Conservation (phyloP, 2,888 invertebrate genomes). For the Epinotia ramella region DNA sequence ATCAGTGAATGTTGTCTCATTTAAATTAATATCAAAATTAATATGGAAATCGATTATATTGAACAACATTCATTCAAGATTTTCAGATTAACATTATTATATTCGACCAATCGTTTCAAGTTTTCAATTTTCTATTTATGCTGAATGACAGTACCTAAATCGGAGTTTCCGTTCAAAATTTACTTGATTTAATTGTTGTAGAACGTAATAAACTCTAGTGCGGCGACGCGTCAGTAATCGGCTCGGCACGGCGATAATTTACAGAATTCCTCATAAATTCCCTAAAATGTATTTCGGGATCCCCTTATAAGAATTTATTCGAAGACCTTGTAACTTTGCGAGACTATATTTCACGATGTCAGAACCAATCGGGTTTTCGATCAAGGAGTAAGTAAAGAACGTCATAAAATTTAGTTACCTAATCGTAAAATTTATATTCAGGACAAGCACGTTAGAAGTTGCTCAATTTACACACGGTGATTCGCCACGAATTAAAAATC, state of each 20-base stretch:
- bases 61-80: no score
- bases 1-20: no score
- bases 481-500: no score
- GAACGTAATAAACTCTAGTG: neutral
- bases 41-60: no score
- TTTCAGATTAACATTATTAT: no score
- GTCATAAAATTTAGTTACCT: neutral
- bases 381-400: neutral
- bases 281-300: slow-evolving; percentile 5
- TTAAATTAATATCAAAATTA: no score
- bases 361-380: neutral
- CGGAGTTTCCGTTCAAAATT: neutral
- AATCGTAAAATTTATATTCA: neutral
- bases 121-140: no score
- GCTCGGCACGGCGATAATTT: slow-evolving; percentile 4
- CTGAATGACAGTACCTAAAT: neutral
- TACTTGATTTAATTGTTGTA: neutral
- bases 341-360: neutral
- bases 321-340: slow-evolving; percentile 1
- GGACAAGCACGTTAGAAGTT: neutral
- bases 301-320: slow-evolving; percentile 19
- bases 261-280: slow-evolving; percentile 24
- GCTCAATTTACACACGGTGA: no score
- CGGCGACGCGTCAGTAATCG: neutral
- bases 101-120: no score